A percentile compares a stretch with the other conserved stretches of the same genome.
phyloP scores from a whole-genome alignment of 2,797 vertebrate species.

The Syncerus caffer region DNA sequence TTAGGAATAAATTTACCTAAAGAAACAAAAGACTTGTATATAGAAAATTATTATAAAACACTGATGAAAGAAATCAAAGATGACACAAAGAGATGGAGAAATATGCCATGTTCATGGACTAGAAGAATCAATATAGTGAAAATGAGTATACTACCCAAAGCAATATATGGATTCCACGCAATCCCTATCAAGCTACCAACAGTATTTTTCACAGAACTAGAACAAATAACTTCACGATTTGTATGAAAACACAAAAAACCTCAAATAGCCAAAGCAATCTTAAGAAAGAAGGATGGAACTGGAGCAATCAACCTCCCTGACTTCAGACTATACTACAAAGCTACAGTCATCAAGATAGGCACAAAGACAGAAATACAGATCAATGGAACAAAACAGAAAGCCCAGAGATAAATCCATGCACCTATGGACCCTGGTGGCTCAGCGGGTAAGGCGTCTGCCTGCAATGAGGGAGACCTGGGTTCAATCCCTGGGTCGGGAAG shows the following conservation, averaged over 20 bases:
- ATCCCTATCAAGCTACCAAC: neutral
- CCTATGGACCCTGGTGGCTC: neutral
- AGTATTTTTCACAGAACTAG: neutral
- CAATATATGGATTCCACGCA: accelerated
- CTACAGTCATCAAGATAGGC: neutral
- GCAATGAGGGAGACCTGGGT: too few relatives aligned
- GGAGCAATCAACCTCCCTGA: neutral
- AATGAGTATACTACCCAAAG: neutral
- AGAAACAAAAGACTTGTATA: neutral
- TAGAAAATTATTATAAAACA: neutral
- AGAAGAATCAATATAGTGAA: neutral
- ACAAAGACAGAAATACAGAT: neutral
- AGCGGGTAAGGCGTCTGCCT: too few relatives aligned
- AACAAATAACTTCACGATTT: neutral
- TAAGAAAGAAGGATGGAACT: neutral
- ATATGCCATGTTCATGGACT: neutral
- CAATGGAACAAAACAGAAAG: neutral
- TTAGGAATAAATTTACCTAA: neutral
- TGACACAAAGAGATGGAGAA: neutral
- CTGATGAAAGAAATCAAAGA: neutral
- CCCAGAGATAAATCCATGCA: neutral
- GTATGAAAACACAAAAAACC: neutral
- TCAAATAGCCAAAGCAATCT: neutral
- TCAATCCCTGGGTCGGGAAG: too few relatives aligned
- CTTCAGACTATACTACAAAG: neutral